Conservation (phyloP, 2,113 vertebrate species). For the Chunga burmeisteri region DNA sequence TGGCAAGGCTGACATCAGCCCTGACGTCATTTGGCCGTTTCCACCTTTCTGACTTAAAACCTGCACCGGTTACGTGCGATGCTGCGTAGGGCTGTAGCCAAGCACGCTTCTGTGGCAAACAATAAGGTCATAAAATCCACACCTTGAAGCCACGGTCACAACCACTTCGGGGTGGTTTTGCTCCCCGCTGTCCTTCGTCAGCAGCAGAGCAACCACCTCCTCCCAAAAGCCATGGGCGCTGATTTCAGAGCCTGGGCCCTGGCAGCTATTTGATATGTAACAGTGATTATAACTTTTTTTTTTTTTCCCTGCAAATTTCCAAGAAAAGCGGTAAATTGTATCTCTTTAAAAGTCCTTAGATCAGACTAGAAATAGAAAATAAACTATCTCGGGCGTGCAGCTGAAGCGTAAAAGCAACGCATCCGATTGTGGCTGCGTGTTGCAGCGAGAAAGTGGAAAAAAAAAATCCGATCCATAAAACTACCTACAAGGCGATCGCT, state of each 20-base stretch:
- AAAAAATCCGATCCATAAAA: accelerated
- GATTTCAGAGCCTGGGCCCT: too few species aligned
- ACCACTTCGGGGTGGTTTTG: accelerated
- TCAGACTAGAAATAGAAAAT: neutral
- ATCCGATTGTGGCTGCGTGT: neutral
- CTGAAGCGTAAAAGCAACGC: neutral
- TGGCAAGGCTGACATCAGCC: neutral
- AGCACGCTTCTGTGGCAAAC: neutral
- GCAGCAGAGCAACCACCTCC: too few species aligned
- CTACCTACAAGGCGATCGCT: accelerated
- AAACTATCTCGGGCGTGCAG: neutral
- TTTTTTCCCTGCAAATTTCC: neutral
- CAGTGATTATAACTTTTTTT: too few species aligned
- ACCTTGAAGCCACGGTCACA: accelerated
- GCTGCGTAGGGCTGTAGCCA: accelerated
- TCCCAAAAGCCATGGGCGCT: neutral
- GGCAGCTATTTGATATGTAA: accelerated
- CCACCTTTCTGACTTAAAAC: neutral
- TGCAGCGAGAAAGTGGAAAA: accelerated
- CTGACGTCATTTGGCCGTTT: neutral
- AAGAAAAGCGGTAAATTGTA: accelerated
- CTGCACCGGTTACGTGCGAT: accelerated
- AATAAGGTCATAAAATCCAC: neutral
- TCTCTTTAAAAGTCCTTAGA: neutral
- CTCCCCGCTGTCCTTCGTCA: accelerated